Percentiles rank a stretch among this genome's conserved stretches.
Conservation (phyloP, 2,888 invertebrate genomes). For the Brachyopa scutellaris region DNA sequence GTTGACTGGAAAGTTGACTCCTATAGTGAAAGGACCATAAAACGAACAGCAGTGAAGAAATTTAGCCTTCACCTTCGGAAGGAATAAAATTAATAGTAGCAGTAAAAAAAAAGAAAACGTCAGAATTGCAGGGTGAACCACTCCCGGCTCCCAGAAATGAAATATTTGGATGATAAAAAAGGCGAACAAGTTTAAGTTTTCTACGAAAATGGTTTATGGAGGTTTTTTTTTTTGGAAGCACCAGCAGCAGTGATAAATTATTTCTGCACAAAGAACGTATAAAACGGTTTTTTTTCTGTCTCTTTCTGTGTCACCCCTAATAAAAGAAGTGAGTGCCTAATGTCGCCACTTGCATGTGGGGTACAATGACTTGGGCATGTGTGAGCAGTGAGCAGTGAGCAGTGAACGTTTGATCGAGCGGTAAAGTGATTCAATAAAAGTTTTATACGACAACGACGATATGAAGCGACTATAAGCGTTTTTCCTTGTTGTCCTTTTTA, state of each 20-base stretch:
- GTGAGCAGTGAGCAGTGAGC: too few species aligned
- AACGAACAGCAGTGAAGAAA: slow-evolving; percentile 13
- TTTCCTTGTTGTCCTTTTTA: slow-evolving; percentile 2
- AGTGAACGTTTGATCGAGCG: slow-evolving; percentile 10
- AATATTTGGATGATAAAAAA: slow-evolving; percentile 53
- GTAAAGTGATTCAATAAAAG: slow-evolving; percentile 31
- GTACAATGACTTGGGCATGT: slow-evolving; percentile 26
- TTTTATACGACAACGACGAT: slow-evolving; percentile 11
- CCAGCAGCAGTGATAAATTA: slow-evolving; percentile 35
- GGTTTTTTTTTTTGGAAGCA: slow-evolving; percentile 14
- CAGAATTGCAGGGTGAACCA: slow-evolving; percentile 13
- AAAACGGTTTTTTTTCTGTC: slow-evolving; percentile 15
- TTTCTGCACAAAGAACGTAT: slow-evolving; percentile 37
- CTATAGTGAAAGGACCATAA: slow-evolving; percentile 48
- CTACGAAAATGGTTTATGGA: slow-evolving; percentile 21
- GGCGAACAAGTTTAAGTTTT: slow-evolving; percentile 40
- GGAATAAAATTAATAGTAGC: slow-evolving; percentile 55
- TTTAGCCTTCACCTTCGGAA: slow-evolving; percentile 67
- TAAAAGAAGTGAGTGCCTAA: slow-evolving; percentile 26
- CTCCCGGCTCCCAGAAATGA: slow-evolving; percentile 22
- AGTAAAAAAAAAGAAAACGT: slow-evolving; percentile 28
- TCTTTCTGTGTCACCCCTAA: slow-evolving; percentile 6
- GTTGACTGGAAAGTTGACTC: slow-evolving; percentile 25
- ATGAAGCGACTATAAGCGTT: neutral
- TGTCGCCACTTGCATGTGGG: slow-evolving; percentile 13